A percentile compares a stretch with the other conserved stretches of the same genome.
These are phyloP conservation scores for Columbina picui DNA, from an alignment of 2,113 vertebrate species.

Conservation along the genomic window DNA sequence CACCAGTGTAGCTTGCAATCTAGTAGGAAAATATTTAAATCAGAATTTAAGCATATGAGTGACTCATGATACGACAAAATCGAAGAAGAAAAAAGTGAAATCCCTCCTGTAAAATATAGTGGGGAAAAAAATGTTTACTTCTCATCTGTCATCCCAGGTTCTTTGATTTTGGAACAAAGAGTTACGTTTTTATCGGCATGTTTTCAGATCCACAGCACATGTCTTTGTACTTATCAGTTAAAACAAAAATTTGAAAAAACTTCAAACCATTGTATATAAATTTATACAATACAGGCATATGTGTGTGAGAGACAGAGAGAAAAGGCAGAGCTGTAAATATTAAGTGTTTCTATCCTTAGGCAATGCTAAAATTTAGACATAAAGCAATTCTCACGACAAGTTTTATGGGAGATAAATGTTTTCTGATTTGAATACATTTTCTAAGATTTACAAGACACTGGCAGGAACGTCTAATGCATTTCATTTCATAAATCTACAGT, in stretches of 20 bases:
- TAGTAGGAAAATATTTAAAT: not conserved
- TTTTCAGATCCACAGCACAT: not conserved
- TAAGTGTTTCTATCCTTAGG: not conserved
- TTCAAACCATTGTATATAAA: not conserved
- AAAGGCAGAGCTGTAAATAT: not conserved
- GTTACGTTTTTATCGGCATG: not conserved
- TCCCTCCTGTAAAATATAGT: not conserved
- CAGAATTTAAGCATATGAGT: not conserved
- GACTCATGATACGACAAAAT: not conserved
- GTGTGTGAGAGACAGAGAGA: not conserved
- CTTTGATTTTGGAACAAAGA: not conserved
- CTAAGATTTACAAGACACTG: not conserved
- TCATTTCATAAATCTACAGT: slow-evolving; percentile 25
- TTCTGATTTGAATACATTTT: not conserved
- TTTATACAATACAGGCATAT: not conserved
- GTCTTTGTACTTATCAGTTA: not conserved
- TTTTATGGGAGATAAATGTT: slow-evolving; percentile 11
- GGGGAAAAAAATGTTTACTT: not conserved
- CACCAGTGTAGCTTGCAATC: not conserved
- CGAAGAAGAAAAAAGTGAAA: not conserved
- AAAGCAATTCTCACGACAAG: slow-evolving; percentile 21
- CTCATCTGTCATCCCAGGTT: not conserved
- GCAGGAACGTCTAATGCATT: not conserved
- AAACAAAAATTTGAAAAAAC: not conserved
- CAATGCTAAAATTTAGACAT: not conserved